Evolutionary conservation across 2,113 vertebrate species (phyloP).

Genomic region (Delphinus delphis): DNA sequence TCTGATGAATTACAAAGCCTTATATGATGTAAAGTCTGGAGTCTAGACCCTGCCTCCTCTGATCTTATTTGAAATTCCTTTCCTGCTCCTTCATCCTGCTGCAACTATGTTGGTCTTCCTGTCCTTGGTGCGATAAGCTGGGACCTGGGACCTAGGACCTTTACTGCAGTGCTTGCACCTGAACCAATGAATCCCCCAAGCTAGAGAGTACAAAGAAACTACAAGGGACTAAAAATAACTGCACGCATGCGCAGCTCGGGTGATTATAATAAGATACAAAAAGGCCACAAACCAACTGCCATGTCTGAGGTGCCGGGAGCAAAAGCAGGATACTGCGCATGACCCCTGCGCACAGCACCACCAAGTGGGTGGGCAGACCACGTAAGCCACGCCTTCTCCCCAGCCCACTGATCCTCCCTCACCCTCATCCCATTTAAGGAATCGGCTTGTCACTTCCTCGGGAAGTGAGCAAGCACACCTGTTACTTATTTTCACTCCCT

Average conservation of each 20-base stretch:
- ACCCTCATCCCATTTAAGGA: neutral
- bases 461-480: too few relatives aligned
- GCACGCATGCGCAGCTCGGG: accelerated
- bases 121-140: neutral
- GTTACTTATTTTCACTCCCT: too few relatives aligned
- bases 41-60: neutral
- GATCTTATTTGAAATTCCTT: neutral
- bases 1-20: neutral
- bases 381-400: neutral
- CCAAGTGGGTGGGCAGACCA: neutral
- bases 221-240: neutral
- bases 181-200: neutral
- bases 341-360: neutral
- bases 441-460: neutral
- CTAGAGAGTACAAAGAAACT: neutral
- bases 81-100: neutral
- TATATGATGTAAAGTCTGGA: neutral
- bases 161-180: neutral
- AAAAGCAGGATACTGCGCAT: neutral
- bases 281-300: neutral
- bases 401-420: neutral
- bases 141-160: neutral
- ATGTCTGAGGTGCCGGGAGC: neutral
- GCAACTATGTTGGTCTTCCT: neutral
- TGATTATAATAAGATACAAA: neutral